Evolutionary conservation across 1,140 invertebrate genomes (phyloP), one percentile per base, ranked within the genome.

Genomic region (Pristionchus pacificus): DNA sequence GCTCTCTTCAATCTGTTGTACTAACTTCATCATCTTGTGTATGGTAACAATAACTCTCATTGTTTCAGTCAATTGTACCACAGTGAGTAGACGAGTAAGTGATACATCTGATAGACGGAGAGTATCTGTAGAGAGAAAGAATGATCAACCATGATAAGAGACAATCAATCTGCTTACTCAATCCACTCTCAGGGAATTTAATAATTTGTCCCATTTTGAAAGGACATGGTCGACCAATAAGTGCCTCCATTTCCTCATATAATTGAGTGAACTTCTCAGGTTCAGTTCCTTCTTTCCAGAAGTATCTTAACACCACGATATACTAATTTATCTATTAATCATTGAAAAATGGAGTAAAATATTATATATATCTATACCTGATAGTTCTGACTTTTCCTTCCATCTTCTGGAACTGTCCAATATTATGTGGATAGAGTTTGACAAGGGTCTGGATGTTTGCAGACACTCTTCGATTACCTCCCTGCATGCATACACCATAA

Each of bases 331-430:
- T n/a, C 29, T 59, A n/a, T 75, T 65, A 24, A 1, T 32, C 2
- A 64, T 0, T 25, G 64, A 65, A 29, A 29, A 29, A 29, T n/a
- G n/a, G n/a, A n/a, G n/a, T n/a, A n/a, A n/a, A n/a, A n/a, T n/a
- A n/a, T n/a, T n/a, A n/a, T n/a, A n/a, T n/a, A n/a, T n/a, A n/a
- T n/a, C n/a, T n/a, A n/a, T n/a, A 49, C 38, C 77, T 80, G 38
- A 81, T 76, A 14, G 72, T 77, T 38, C 80, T 68, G 65, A 71
- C 68, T 61, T 76, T 83, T 32, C 80, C 80, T 29, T 83, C 80
- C 77, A 81, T 81, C 60, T 81, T 82, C 66, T 81, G 80, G 61
- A 66, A 81, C 28, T 77, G 70, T 1, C 79, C 80, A 70, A 81
- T 70, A n/a, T 80, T 65, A 15, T 81, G 60, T 19, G 80, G 76